phyloP scores from a whole-genome alignment of 2,888 invertebrate genomes.

The Drosophila koepferae region DNA sequence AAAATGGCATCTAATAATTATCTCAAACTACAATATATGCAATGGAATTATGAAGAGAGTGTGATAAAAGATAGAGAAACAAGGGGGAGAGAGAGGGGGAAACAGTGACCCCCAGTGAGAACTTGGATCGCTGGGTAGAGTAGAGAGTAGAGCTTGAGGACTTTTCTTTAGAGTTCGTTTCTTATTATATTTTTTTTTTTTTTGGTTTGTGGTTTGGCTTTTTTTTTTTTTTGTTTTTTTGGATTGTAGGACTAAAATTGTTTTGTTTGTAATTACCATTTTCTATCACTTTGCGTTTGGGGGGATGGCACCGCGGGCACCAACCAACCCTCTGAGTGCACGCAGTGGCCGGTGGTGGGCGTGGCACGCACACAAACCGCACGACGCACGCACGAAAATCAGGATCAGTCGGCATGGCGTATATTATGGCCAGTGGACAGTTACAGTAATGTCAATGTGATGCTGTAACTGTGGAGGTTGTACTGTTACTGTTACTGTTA shows the following conservation, averaged over 20 bases:
- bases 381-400: constrained; percentile 74
- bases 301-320: constrained; percentile 80
- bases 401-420: constrained; percentile 57
- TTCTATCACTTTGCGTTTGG: constrained; percentile 83
- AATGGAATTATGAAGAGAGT: constrained; percentile 52
- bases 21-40: constrained; percentile 65
- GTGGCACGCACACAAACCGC: constrained; percentile 78
- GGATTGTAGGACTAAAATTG: constrained; percentile 78
- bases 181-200: neutral
- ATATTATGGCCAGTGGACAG: constrained; percentile 38
- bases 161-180: constrained; percentile 4
- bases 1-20: constrained; percentile 52
- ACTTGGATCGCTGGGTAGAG: neutral
- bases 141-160: constrained; percentile 19
- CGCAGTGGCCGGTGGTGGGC: constrained; percentile 75
- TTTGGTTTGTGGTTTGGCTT: neutral
- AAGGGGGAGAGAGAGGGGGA: too few species aligned
- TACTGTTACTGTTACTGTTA: neutral
- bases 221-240: constrained; percentile 48
- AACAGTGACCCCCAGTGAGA: too few species aligned
- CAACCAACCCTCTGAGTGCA: constrained; percentile 73
- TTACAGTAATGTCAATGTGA: constrained; percentile 30
- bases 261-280: constrained; percentile 82
- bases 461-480: too few species aligned
- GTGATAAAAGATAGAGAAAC: too few species aligned